Base-by-base conservation (phyloP, 2,113 vertebrate genomes). In the Probosciger aterrimus region DNA sequence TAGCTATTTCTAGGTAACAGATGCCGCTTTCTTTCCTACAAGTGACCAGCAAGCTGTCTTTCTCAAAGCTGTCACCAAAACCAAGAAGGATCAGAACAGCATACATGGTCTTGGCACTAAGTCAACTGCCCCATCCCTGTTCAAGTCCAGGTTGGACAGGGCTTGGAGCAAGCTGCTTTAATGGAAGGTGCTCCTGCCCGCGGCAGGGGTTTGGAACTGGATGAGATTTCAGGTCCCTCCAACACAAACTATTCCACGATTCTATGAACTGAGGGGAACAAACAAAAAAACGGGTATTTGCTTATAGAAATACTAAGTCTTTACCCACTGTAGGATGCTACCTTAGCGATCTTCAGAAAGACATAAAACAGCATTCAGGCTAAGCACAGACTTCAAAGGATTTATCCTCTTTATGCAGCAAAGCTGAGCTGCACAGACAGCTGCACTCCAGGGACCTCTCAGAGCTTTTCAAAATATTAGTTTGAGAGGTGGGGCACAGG, bases 331-430 rank as follows among this genome's bases (percentile, higher is more conserved):
- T 18, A 59, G 81, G 92, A 93, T 46, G 41, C 25, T 71, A 83
- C 92, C 90, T 93, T 73, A 14, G 71, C 67, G 76, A 92, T 95
- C 71, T 20, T 25, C 12, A 84, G 62, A 60, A 88, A 59, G 18
- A 75, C 22, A 27, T 76, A 79, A 91, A 95, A 49, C 30, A 20
- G 92, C 88, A 86, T 30, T 86, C 55, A 65, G 88, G 93, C 95
- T 95, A 92, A 96, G 77, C 4, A 90, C 17, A 57, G 82, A 94
- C 91, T 97, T 97, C 96, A 95, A 96, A 97, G 93, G 90, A 79
- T 71, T 94, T 91, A 94, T 96, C 91, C 93, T 92, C 88, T 86
- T 91, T n/a, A 92, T 64, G 69, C 81, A 49, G 69, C 57, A 88
- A 65, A 96, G 86, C 81, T 86, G 18, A 94, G 86, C 81, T 82